A percentile compares a stretch with the other conserved stretches of the same genome.
These are phyloP conservation scores for Morus bassanus DNA, from an alignment of 2,797 vertebrate species.

Conservation along the genomic window DNA sequence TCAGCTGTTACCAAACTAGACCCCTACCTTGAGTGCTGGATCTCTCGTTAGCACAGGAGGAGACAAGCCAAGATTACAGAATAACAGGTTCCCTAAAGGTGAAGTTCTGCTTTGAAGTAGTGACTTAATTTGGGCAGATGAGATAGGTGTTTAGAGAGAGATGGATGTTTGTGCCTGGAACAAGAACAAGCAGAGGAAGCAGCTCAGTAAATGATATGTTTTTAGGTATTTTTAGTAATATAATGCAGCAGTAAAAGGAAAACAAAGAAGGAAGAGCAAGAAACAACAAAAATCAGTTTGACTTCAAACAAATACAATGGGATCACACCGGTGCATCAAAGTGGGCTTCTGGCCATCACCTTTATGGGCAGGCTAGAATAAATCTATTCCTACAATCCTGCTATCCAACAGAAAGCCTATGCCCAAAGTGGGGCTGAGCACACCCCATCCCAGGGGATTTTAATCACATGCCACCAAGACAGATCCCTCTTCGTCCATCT, in stretches of 20 bases:
- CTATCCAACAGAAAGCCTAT: not conserved
- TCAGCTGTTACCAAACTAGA: not conserved
- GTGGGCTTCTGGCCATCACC: not conserved
- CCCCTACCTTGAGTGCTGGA: not conserved
- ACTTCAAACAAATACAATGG: not conserved
- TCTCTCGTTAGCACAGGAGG: not conserved
- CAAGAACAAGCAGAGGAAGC: constrained; percentile 40
- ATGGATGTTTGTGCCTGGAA: constrained; percentile 47
- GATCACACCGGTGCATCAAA: not conserved
- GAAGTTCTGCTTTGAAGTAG: constrained; percentile 12
- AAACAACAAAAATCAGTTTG: not conserved
- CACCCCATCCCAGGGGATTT: not conserved
- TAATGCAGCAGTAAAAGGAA: constrained; percentile 4
- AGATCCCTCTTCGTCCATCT: not conserved
- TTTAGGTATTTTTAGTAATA: constrained; percentile 46
- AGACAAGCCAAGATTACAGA: not conserved
- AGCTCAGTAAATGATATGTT: not conserved
- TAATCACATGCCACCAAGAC: not conserved
- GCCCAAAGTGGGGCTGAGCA: not conserved
- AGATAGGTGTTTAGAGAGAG: not conserved
- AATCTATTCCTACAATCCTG: not conserved
- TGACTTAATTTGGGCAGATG: constrained; percentile 1
- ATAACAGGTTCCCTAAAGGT: not conserved
- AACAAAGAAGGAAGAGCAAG: constrained; percentile 8
- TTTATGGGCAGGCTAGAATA: not conserved